Evolutionary conservation across 1,140 invertebrate genomes (phyloP).

Genomic region (Zaprionus lachaisei): DNA sequence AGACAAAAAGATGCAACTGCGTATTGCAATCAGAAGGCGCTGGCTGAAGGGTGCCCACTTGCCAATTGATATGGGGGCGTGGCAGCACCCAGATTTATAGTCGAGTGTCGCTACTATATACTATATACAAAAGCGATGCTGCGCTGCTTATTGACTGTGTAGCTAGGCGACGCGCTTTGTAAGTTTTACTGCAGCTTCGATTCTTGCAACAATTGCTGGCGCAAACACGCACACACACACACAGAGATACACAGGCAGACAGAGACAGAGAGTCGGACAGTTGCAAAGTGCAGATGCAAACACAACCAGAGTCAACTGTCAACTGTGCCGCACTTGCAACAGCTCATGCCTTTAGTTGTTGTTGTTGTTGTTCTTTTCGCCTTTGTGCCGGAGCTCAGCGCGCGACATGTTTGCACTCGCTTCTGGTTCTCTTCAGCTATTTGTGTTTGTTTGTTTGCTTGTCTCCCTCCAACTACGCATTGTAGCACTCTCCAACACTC

Average conservation of each 20-base stretch:
- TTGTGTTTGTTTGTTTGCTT: constrained; percentile 40
- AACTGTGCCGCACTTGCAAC: constrained; percentile 18
- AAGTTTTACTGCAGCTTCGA: neutral
- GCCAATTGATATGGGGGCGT: constrained; percentile 4
- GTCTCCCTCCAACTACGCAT: neutral
- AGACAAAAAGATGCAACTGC: constrained; percentile 61
- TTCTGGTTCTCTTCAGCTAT: constrained; percentile 23
- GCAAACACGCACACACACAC: neutral
- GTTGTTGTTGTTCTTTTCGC: constrained; percentile 25
- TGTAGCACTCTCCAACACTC: neutral
- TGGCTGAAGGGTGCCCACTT: constrained; percentile 5
- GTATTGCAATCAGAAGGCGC: constrained; percentile 47
- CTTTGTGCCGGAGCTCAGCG: constrained; percentile 4
- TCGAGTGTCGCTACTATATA: neutral
- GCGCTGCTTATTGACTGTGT: neutral
- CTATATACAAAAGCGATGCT: neutral
- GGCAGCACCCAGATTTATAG: neutral
- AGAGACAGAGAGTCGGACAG: neutral
- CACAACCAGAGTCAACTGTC: constrained; percentile 35
- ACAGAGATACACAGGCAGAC: neutral
- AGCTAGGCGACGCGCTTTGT: neutral
- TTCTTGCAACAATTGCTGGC: constrained; percentile 11
- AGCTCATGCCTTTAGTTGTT: constrained; percentile 6
- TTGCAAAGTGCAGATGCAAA: constrained; percentile 28
- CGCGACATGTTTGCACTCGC: constrained; percentile 24